phyloP scores from a whole-genome alignment of 2,113 vertebrate species.

The Macquaria ambigua region DNA sequence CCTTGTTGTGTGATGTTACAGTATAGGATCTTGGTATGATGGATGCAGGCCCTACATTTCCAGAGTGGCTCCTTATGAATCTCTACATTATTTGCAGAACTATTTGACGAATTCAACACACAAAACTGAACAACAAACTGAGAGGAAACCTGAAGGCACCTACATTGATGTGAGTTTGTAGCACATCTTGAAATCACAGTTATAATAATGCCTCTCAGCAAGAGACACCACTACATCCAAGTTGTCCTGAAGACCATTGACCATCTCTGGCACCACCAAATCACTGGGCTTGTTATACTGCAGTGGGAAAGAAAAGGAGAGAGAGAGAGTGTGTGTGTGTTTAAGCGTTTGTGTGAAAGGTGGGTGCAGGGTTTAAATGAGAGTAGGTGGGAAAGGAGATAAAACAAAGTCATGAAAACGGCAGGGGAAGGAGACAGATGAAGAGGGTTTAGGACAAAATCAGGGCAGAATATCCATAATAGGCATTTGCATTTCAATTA shows the following conservation, averaged over 20 bases:
- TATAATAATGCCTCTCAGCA: constrained; percentile 99
- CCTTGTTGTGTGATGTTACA: background rate
- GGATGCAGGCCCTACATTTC: background rate
- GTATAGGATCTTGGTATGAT: background rate
- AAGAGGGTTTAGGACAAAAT: background rate
- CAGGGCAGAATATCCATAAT: background rate
- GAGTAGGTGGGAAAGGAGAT: background rate
- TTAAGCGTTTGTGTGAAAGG: background rate
- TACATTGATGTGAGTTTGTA: constrained; percentile 98
- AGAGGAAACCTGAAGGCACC: constrained; percentile 71
- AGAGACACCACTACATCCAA: constrained; percentile 98
- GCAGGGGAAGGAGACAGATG: background rate
- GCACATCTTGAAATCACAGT: constrained; percentile 99
- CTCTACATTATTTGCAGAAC: background rate
- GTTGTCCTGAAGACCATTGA: constrained; percentile 95
- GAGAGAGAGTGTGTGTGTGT: background rate
- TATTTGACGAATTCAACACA: background rate
- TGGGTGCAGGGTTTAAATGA: background rate
- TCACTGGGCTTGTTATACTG: constrained; percentile 99
- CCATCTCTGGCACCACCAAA: constrained; percentile 90
- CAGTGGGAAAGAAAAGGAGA: constrained; percentile 45
- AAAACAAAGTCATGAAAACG: background rate
- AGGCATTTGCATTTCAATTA: constrained; percentile 28
- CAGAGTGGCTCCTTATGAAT: background rate
- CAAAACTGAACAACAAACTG: background rate